phyloP scores from a whole-genome alignment of 1,140 invertebrate genomes.

The Gonioctena quinquepunctata region DNA sequence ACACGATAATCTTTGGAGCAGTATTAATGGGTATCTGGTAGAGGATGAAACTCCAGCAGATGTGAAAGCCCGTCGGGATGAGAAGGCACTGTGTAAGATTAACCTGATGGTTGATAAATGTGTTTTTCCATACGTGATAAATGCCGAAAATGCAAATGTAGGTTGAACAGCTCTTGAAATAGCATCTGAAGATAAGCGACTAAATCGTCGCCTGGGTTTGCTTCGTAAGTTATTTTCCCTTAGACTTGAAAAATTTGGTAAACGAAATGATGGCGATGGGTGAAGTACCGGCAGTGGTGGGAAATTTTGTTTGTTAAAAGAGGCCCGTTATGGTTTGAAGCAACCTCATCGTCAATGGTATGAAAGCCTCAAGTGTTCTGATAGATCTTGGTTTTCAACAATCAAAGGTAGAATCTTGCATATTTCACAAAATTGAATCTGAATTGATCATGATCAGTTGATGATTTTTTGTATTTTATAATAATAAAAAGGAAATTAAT shows the following conservation, averaged over 20 bases:
- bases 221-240: constrained; percentile 11
- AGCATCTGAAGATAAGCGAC: constrained; percentile 23
- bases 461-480: no score
- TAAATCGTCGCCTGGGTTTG: background rate
- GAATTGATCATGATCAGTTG: no score
- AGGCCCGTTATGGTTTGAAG: no score
- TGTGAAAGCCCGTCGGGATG: background rate
- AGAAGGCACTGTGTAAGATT: background rate
- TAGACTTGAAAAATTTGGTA: background rate
- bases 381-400: no score
- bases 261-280: constrained; percentile 17
- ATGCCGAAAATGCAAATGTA: background rate
- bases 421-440: no score
- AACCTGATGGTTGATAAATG: constrained; percentile 4
- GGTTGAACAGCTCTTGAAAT: constrained; percentile 15
- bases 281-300: constrained; percentile 24
- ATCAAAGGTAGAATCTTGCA: no score
- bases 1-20: constrained; percentile 18
- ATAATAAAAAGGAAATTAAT: background rate
- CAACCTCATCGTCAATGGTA: no score
- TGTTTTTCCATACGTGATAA: constrained; percentile 10
- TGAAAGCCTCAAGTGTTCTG: no score
- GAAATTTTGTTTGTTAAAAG: no score
- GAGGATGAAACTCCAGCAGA: background rate
- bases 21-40: background rate